Base-by-base conservation (phyloP, 2,888 invertebrate species). In the Liodrosophila aerea region DNA sequence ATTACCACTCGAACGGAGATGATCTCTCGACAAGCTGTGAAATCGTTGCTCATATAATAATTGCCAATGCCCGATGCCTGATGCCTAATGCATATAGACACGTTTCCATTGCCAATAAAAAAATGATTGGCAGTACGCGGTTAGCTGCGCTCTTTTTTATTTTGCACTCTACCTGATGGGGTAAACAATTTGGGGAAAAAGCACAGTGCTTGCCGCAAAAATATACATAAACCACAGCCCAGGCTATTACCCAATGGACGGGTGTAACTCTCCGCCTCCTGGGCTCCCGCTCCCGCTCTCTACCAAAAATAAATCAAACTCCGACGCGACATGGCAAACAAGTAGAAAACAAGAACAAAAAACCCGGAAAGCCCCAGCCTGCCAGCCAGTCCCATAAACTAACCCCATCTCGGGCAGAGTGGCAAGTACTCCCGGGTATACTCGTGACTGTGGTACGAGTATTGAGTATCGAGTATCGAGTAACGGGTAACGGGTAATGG, bases 281-380 rank as follows among this genome's bases (percentile, higher is more conserved):
- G 2, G 7, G 13, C 34, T 4, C 3, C 34, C 13, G 13, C n/a
- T 16, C 5, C 5, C 15, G n/a, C 53, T 51, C 41, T 64, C 53
- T 45, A 15, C 61, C 41, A 76, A 64, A 85, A 68, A 69, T 81
- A 76, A 85, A 81, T 85, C 84, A 85, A 83, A 71, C 64, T 46
- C 30, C 56, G 64, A 39, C 56, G 64, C 66, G 71, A 65, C 65
- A 67, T 34, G 63, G 57, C 52, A 66, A 64, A 64, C 54, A 57
- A 44, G 46, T 40, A 39, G 41, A 52, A 13, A 12, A 33, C 5
- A 29, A 22, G n/a, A 9, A 40, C 44, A 16, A 43, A 65, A 60
- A 39, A 39, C 15, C 36, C 36, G 39, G 5, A 5, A 22, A 22
- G 5, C 22, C 22, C 22, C 5, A 22, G 22, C 22, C 5, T 4